phyloP scores from a whole-genome alignment of 2,888 invertebrate genomes.

The Leucophora obtusa region DNA sequence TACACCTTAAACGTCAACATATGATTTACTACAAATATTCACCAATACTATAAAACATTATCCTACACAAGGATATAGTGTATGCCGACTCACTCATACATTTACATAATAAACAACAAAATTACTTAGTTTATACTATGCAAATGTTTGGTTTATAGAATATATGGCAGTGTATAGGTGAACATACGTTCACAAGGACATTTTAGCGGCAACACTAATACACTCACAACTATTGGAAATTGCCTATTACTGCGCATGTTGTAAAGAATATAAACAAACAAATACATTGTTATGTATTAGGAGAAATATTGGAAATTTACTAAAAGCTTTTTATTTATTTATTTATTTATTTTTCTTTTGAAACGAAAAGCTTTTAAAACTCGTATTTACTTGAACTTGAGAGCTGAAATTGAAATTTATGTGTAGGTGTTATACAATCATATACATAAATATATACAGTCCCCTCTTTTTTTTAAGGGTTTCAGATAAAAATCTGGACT shows the following conservation, averaged over 20 bases:
- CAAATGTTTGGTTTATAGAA: slow-evolving; percentile 9
- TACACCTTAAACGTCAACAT: not conserved
- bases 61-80: not conserved
- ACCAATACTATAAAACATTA: not conserved
- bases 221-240: not conserved
- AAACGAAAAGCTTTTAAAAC: slow-evolving; percentile 16
- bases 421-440: slow-evolving; percentile 4
- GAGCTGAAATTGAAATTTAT: not conserved
- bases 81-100: not conserved
- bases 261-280: slow-evolving; percentile 10
- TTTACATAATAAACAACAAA: not conserved
- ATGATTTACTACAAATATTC: not conserved
- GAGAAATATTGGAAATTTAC: slow-evolving; percentile 36
- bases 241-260: slow-evolving; percentile 45
- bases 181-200: slow-evolving; percentile 66
- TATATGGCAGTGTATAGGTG: slow-evolving; percentile 61
- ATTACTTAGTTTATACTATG: not conserved
- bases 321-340: slow-evolving; percentile 26
- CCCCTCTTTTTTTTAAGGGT: not conserved
- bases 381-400: slow-evolving; percentile 32
- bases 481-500: not conserved
- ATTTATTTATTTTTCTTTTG: not conserved
- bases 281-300: not conserved
- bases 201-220: slow-evolving; percentile 63
- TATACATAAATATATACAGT: not conserved